Base-by-base conservation (phyloP, 2,797 vertebrate species). In the Eupleurogrammus muticus region DNA sequence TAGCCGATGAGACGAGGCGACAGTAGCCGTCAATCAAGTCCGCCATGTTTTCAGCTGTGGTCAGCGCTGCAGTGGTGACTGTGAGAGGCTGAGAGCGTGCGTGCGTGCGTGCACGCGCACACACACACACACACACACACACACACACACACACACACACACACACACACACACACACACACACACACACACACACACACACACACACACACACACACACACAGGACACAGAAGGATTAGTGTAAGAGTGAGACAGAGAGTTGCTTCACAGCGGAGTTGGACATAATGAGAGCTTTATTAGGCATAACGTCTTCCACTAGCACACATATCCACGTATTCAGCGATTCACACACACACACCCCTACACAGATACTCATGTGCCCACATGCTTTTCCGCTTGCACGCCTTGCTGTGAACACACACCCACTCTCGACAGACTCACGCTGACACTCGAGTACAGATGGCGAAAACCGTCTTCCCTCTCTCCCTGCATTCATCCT, bases 1-100 rank as follows among this genome's bases (percentile, higher is more conserved):
- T 84, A 21, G 95, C 93, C 3, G 94, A 95, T 4, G 94, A 96
- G 90, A 99, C 97, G 60, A 99, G 96, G 0, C 98, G 95, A 91
- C 98, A 99, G 85, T 99, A 99, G 1, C 98, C 98, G 4, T 99
- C 97, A 78, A 99, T 98, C 91, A 99, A 89, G 92, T 99, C 98
- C 1, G 98, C 98, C 98, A 99, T 99, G 76, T 99, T 99, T 94
- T 99, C 98, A 16, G 97, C 97, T 13, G 96, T 97, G 87, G 96
- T 99, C 90, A 99, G 94, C 74, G 93, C 95, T 1, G 96, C 94
- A 2, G 97, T 97, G 40, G 97, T 99, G 92, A 99, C 97, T 80
- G 95, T 99, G 86, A 99, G 96, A 87, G 97, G 98, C 98, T 99
- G 77, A 5, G 66, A 71, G 50, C 75, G 48, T 40, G 54, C 46